These are phyloP conservation scores for Augiades crinisus DNA, from an alignment of 2,888 invertebrate species.

Conservation along the genomic window DNA sequence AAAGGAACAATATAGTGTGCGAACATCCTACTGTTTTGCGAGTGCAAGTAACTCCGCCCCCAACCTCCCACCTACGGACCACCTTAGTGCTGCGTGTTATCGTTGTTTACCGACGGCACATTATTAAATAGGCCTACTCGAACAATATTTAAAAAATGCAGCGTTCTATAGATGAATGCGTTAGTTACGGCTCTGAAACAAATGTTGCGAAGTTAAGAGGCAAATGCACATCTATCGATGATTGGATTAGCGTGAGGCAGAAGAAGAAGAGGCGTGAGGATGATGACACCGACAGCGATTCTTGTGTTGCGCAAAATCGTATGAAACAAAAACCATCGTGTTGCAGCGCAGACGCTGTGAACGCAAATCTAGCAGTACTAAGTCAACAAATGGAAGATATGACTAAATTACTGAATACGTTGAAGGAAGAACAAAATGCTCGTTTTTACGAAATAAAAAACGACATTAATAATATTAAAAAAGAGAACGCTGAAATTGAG, in stretches of 20 bases:
- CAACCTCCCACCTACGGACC: too few species aligned
- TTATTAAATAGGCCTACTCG: too few species aligned
- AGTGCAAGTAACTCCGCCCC: too few species aligned
- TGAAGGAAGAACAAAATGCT: conserved; percentile 11
- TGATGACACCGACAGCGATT: neutral
- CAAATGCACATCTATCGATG: neutral
- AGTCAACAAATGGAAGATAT: neutral
- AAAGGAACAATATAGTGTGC: too few species aligned
- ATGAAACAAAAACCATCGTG: conserved; percentile 1
- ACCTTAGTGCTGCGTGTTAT: too few species aligned
- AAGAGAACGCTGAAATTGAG: neutral
- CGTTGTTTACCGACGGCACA: too few species aligned
- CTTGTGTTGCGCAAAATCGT: neutral
- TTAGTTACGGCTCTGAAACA: conserved; percentile 29
- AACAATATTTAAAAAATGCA: too few species aligned
- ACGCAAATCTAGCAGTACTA: neutral
- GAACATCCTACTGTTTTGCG: too few species aligned
- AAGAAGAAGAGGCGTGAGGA: neutral
- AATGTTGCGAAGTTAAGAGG: neutral
- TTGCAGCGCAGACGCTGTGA: neutral
- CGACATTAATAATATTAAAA: neutral
- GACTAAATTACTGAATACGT: neutral
- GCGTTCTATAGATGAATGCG: too few species aligned
- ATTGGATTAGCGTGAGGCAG: neutral
- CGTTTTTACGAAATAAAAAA: conserved; percentile 1